Conservation (phyloP, 2,888 invertebrate genomes). For the Mantis religiosa region DNA sequence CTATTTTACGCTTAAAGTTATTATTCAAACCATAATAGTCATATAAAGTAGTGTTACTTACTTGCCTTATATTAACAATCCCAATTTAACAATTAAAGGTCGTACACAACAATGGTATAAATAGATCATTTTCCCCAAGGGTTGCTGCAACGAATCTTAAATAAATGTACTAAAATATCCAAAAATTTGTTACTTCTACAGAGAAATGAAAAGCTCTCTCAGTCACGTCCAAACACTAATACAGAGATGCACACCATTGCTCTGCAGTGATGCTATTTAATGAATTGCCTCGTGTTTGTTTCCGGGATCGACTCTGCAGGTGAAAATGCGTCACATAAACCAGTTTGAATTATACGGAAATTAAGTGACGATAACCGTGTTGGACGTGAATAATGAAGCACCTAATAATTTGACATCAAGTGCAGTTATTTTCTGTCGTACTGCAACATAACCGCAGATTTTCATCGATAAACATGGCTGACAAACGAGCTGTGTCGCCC, state of each 20-base stretch:
- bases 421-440: background rate
- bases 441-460: background rate
- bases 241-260: background rate
- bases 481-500: background rate
- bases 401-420: background rate
- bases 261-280: background rate
- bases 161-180: no score
- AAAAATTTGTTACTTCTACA: no score
- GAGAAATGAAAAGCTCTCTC: no score
- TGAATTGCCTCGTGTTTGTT: background rate
- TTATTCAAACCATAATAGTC: no score
- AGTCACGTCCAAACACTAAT: no score
- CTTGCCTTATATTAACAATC: no score
- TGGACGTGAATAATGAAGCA: background rate
- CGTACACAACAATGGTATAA: no score
- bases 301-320: background rate
- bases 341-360: background rate
- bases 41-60: no score
- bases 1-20: no score
- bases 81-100: no score
- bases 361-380: background rate
- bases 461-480: background rate
- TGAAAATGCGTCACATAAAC: background rate
- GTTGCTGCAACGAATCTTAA: no score
- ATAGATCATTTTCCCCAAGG: no score